These are phyloP conservation scores for Sylvia atricapilla DNA, from an alignment of 2,113 vertebrate species.

Conservation along the genomic window DNA sequence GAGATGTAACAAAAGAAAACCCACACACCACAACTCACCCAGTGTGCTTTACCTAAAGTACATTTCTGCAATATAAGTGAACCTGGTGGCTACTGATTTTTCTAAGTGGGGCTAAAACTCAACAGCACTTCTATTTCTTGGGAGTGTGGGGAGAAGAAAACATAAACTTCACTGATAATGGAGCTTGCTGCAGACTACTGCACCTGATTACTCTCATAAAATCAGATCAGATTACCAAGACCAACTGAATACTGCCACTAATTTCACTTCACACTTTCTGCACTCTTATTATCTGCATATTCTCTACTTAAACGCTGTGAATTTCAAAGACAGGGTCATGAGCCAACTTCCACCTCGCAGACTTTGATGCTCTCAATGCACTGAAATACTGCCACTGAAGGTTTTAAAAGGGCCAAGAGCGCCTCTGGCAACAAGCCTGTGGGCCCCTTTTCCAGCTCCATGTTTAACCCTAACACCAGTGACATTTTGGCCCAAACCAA, in stretches of 20 bases:
- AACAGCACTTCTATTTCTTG: not conserved
- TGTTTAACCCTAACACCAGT: not conserved
- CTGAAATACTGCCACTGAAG: not conserved
- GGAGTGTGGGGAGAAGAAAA: not conserved
- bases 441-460: not conserved
- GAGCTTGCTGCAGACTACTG: not conserved
- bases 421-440: fast-evolving
- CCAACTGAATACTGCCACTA: not conserved
- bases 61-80: not conserved
- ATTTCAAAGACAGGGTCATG: not conserved
- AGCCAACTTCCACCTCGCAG: not conserved
- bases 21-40: not conserved
- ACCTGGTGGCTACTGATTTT: not conserved
- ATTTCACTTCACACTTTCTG: not conserved
- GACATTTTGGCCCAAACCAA: not conserved
- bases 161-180: fast-evolving
- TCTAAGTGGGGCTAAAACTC: not conserved
- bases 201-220: not conserved
- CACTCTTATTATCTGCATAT: not conserved
- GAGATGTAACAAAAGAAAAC: not conserved
- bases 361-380: not conserved
- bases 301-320: not conserved
- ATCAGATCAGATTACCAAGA: not conserved
- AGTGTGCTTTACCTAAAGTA: not conserved
- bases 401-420: not conserved